Evolutionary conservation across 2,888 invertebrate species (phyloP), one percentile per base, ranked within the genome.

Genomic region (Caprella mutica): DNA sequence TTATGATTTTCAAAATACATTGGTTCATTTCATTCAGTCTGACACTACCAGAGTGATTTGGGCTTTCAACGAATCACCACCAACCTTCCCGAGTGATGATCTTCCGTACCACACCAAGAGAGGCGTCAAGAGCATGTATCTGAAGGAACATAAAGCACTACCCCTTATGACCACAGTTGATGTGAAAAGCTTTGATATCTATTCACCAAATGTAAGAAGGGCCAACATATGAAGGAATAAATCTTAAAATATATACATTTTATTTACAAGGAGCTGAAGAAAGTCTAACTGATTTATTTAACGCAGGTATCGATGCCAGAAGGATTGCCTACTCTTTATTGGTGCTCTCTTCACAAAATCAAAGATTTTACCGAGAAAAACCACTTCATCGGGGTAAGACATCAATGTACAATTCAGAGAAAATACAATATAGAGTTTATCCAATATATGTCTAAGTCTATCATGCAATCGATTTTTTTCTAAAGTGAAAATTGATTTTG

Each of bases 1-100:
- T n/a, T n/a, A n/a, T n/a, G n/a, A n/a, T n/a, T n/a, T n/a, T n/a
- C n/a, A n/a, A n/a, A n/a, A n/a, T n/a, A n/a, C n/a, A n/a, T n/a
- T n/a, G n/a, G n/a, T n/a, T 21, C 26, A 17, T 51, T 43, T 50
- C 19, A 14, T 19, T n/a, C 52, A 61, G 58, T 51, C 40, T 1
- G 87, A 88, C 69, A 88, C 88, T 4, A 80, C 85, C 12, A 80
- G 85, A 69, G 79, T 90, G 0, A 80, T 89, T 24, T 91, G 88
- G 87, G 82, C 88, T 0, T 74, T 84, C 48, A 48, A 57, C 5
- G 19, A 55, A 4, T 14, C 5, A 9, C 19, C 33, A 26, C 33
- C 46, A 2, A 27, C 26, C 21, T 17, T n/a, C 24, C 14, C 24
- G 14, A 24, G 17, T n/a, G 17, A 2, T 29, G 29, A 2, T 2